These are phyloP conservation scores for Leptopilina myrica DNA, from an alignment of 2,888 invertebrate species.

Conservation along the genomic window DNA sequence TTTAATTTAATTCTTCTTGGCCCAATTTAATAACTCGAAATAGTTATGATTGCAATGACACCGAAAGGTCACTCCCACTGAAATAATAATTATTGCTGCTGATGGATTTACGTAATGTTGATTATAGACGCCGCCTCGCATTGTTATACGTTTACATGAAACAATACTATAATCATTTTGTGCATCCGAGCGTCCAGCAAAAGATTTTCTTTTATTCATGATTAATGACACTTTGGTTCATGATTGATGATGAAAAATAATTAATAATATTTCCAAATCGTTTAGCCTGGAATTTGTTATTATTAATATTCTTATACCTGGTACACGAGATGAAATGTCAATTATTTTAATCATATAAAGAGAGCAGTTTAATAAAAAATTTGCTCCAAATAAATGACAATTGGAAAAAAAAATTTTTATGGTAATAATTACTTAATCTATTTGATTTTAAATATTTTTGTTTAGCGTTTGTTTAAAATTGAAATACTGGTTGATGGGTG, in stretches of 20 bases:
- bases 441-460: too few species aligned
- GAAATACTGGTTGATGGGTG: too few species aligned
- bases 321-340: too few species aligned
- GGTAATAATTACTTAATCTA: not conserved
- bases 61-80: slow-evolving; percentile 32
- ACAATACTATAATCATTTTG: slow-evolving; percentile 39
- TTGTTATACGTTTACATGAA: slow-evolving; percentile 38
- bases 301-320: not conserved
- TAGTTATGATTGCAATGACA: slow-evolving; percentile 21
- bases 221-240: slow-evolving; percentile 15
- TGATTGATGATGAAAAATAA: slow-evolving; percentile 29
- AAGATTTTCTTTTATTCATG: slow-evolving; percentile 22
- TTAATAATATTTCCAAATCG: not conserved
- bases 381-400: too few species aligned
- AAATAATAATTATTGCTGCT: slow-evolving; percentile 28
- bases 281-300: not conserved
- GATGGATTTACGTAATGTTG: slow-evolving; percentile 40
- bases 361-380: too few species aligned
- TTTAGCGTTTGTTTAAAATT: not conserved
- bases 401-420: not conserved
- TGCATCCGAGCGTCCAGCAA: slow-evolving; percentile 27
- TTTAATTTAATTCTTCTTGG: not conserved
- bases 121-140: slow-evolving; percentile 32
- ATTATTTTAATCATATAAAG: too few species aligned
- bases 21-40: slow-evolving; percentile 25